These are phyloP conservation scores for Patella ulyssiponensis DNA, from an alignment of 2,888 invertebrate species.

Conservation along the genomic window DNA sequence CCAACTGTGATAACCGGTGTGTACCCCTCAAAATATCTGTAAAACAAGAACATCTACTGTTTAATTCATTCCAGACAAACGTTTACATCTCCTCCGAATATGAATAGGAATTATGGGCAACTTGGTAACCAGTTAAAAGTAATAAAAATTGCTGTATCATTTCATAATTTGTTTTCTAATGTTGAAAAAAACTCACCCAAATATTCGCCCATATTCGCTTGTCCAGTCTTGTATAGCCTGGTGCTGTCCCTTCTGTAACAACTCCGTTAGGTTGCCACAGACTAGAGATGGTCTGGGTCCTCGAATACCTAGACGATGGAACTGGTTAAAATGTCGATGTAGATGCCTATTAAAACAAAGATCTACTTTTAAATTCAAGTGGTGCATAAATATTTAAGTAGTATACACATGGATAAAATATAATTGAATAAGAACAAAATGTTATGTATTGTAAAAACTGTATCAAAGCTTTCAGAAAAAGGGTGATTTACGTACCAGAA, in stretches of 20 bases:
- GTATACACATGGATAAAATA: too few species aligned
- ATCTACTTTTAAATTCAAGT: not conserved
- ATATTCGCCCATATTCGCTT: constrained; percentile 53
- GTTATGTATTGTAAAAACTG: too few species aligned
- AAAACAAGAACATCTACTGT: constrained; percentile 7
- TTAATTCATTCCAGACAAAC: too few species aligned
- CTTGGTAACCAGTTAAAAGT: too few species aligned
- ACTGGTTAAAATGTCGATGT: constrained; percentile 53
- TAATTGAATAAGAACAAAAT: too few species aligned
- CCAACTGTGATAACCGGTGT: constrained; percentile 68
- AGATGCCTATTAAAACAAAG: constrained; percentile 45
- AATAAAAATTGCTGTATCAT: too few species aligned
- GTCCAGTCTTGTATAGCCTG: constrained; percentile 56
- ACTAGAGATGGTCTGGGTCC: constrained; percentile 56
- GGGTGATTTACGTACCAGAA: too few species aligned
- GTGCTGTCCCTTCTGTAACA: constrained; percentile 57
- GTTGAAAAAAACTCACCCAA: constrained; percentile 44
- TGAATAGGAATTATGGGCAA: too few species aligned
- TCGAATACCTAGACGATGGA: constrained; percentile 52
- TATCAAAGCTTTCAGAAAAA: too few species aligned
- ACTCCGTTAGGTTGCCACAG: constrained; percentile 55
- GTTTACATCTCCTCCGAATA: too few species aligned
- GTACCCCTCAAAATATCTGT: constrained; percentile 67
- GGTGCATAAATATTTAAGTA: too few species aligned
- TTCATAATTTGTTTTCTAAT: too few species aligned